These are phyloP conservation scores for Octodonta nipae DNA, from an alignment of 2,888 invertebrate genomes.

Conservation along the genomic window DNA sequence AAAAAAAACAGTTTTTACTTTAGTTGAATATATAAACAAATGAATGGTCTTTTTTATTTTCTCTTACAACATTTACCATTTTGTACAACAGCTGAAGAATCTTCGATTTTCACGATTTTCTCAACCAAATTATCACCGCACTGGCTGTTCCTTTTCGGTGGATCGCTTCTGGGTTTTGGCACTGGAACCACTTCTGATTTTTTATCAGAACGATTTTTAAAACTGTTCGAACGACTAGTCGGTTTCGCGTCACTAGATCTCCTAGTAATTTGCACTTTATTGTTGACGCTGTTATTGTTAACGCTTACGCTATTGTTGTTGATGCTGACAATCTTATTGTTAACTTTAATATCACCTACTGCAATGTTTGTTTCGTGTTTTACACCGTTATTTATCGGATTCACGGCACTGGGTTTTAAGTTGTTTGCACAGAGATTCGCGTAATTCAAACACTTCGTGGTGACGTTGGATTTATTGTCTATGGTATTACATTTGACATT, in stretches of 20 bases:
- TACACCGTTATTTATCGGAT: too few relatives aligned
- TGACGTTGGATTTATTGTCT: too few relatives aligned
- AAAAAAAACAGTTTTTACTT: too few relatives aligned
- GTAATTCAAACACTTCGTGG: too few relatives aligned
- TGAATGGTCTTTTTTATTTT: too few relatives aligned
- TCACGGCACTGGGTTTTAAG: too few relatives aligned
- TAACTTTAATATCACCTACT: too few relatives aligned
- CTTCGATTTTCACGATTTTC: constrained; percentile 2
- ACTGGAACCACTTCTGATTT: constrained; percentile 2
- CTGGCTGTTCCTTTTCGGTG: constrained; percentile 3
- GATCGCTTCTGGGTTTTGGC: constrained; percentile 4
- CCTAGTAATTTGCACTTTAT: constrained; percentile 11
- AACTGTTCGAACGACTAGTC: not conserved
- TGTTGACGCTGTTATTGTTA: constrained; percentile 7
- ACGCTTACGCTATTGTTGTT: not conserved
- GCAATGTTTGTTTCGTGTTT: too few relatives aligned
- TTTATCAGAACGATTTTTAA: too few relatives aligned
- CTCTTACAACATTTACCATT: not conserved
- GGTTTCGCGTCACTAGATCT: constrained; percentile 11
- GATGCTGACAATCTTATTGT: too few relatives aligned
- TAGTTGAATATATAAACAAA: too few relatives aligned
- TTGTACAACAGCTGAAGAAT: not conserved
- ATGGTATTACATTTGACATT: constrained; percentile 17
- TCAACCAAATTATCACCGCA: constrained; percentile 3
- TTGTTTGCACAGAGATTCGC: too few relatives aligned